phyloP scores from a whole-genome alignment of 2,888 invertebrate genomes.

The Acanthosepion lycidas region DNA sequence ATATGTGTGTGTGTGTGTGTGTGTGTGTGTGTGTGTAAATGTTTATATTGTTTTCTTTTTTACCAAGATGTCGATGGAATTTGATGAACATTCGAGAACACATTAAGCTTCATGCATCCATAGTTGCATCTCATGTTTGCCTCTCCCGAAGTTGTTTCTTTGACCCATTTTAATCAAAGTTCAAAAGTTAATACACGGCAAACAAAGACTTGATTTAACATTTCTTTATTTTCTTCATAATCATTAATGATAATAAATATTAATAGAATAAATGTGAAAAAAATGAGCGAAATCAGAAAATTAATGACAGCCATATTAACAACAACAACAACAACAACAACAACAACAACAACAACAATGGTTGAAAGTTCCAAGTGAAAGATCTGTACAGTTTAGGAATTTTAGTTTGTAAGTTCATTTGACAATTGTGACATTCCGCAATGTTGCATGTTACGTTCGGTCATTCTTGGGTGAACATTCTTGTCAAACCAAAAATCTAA shows the following conservation, averaged over 20 bases:
- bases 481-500: neutral
- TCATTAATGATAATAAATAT: neutral
- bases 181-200: neutral
- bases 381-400: neutral
- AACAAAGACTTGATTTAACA: neutral
- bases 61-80: neutral
- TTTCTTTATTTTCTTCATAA: neutral
- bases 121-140: too few species aligned
- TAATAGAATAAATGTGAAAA: neutral
- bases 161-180: neutral
- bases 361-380: neutral
- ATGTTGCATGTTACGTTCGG: neutral
- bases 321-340: neutral
- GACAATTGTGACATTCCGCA: neutral
- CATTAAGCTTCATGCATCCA: too few species aligned
- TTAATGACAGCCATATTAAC: neutral
- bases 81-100: too few species aligned
- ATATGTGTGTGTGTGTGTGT: neutral
- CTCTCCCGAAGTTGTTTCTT: too few species aligned
- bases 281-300: neutral
- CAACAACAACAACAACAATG: neutral
- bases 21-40: neutral
- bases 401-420: neutral
- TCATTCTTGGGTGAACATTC: neutral
- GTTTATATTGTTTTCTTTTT: neutral